Percentiles rank a stretch among this genome's conserved stretches.
These are phyloP conservation scores for Mycteria americana DNA, from an alignment of 2,797 vertebrate genomes.

Conservation along the genomic window DNA sequence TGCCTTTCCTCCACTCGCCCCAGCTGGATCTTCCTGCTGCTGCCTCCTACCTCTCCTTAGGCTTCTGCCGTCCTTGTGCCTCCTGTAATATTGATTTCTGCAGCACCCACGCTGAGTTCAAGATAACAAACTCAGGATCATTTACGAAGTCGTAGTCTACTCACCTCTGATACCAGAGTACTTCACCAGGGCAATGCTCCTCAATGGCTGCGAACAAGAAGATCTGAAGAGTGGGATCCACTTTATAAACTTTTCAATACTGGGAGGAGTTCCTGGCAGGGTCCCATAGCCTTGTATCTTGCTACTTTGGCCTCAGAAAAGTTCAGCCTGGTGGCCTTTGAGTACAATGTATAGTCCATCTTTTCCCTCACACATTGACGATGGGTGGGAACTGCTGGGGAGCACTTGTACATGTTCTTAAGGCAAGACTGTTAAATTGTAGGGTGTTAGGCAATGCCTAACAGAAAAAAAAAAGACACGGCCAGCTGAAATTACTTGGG, in stretches of 20 bases:
- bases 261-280: background rate
- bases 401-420: background rate
- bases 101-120: fast-evolving
- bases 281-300: background rate
- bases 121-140: background rate
- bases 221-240: background rate
- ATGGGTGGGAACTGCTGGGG: background rate
- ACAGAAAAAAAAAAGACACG: background rate
- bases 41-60: background rate
- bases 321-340: background rate
- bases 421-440: background rate
- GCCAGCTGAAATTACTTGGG: background rate
- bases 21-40: background rate
- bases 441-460: background rate
- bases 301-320: background rate
- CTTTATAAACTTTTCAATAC: background rate
- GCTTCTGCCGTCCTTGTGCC: background rate
- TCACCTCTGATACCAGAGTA: background rate
- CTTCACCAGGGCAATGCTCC: background rate
- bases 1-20: background rate
- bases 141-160: background rate
- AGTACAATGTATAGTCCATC: background rate
- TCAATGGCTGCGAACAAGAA: background rate
- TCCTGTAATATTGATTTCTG: background rate
- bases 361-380: background rate